A percentile compares a stretch with the other conserved stretches of the same genome.
phyloP scores from a whole-genome alignment of 1,140 invertebrate species.

The Alviniconcha marisindica region DNA sequence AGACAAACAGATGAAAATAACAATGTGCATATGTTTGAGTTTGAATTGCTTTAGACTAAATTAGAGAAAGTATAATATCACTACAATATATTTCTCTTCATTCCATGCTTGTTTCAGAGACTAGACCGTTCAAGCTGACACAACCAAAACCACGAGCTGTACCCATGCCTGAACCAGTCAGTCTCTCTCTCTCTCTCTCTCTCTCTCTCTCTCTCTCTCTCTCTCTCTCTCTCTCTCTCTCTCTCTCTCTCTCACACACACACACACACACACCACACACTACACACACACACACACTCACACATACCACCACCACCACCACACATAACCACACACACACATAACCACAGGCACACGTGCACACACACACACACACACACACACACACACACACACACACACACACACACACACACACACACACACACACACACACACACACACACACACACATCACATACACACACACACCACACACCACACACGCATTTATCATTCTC shows the following conservation, averaged over 20 bases:
- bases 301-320: neutral
- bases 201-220: neutral
- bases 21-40: neutral
- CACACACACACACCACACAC: constrained; percentile 23
- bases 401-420: no score
- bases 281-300: constrained; percentile 23
- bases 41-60: neutral
- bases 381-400: constrained; percentile 10
- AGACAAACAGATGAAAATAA: neutral
- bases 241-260: no score
- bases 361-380: constrained; percentile 18
- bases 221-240: neutral
- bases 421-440: no score
- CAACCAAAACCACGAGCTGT: constrained; percentile 70
- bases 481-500: no score
- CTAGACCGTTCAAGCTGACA: constrained; percentile 71
- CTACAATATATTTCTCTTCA: neutral
- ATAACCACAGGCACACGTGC: neutral
- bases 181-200: constrained; percentile 22
- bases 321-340: constrained; percentile 15
- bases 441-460: no score
- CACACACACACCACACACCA: no score
- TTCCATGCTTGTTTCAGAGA: constrained; percentile 58
- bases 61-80: neutral
- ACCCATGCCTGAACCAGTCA: constrained; percentile 72